phyloP scores from a whole-genome alignment of 2,888 invertebrate species.

The Abrostola tripartita region DNA sequence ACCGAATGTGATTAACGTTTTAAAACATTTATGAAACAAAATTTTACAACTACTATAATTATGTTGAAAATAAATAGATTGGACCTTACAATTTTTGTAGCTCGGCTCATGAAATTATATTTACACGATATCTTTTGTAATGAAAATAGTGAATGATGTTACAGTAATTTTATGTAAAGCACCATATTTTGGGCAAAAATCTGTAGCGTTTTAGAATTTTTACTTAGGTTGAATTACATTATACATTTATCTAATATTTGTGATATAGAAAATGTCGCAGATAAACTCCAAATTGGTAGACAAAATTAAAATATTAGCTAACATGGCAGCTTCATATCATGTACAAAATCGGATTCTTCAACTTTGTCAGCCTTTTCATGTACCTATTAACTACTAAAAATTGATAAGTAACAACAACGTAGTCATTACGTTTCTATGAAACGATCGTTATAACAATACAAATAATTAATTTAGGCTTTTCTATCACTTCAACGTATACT shows the following conservation, averaged over 20 bases:
- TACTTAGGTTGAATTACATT: constrained; percentile 42
- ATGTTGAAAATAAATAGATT: constrained; percentile 65
- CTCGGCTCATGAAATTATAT: constrained; percentile 50
- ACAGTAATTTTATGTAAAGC: constrained; percentile 45
- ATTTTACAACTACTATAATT: constrained; percentile 41
- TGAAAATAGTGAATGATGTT: constrained; percentile 26
- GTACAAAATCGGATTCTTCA: constrained; percentile 80
- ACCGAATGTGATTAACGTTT: constrained; percentile 59
- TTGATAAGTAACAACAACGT: constrained; percentile 84
- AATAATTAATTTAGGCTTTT: constrained; percentile 83
- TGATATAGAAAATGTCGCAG: constrained; percentile 57
- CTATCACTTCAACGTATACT: constrained; percentile 88
- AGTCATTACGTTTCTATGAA: constrained; percentile 86
- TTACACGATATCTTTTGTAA: constrained; percentile 45
- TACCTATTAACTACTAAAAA: constrained; percentile 84
- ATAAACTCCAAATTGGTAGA: constrained; percentile 53
- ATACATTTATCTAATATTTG: constrained; percentile 44
- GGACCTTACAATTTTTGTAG: constrained; percentile 65
- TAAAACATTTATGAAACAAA: constrained; percentile 51
- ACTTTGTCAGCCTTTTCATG: constrained; percentile 86
- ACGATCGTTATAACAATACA: constrained; percentile 82
- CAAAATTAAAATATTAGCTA: constrained; percentile 61
- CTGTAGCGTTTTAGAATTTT: constrained; percentile 42
- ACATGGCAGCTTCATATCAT: constrained; percentile 69
- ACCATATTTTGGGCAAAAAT: constrained; percentile 51